Evolutionary conservation across 2,113 vertebrate genomes (phyloP).

Genomic region (Corythornis madagascariensis): DNA sequence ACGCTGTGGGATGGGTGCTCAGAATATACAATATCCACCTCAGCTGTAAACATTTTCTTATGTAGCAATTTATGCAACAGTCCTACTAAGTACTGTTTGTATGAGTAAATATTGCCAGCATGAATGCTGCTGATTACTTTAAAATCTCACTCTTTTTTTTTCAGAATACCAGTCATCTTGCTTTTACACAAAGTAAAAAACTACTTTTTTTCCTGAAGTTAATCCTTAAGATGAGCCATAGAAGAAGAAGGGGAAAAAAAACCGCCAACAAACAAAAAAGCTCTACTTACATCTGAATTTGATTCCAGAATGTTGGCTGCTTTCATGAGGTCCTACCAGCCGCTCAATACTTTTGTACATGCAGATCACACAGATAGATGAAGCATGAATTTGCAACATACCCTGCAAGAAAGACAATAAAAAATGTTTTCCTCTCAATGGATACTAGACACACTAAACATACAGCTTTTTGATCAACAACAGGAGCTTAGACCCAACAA

Average conservation of each 20-base stretch:
- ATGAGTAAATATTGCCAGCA: not conserved
- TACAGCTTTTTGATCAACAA: too few species aligned
- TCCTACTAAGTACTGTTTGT: not conserved
- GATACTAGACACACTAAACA: not conserved
- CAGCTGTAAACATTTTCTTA: not conserved
- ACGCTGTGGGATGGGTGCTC: not conserved
- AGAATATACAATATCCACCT: not conserved
- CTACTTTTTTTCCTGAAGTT: not conserved
- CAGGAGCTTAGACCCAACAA: not conserved
- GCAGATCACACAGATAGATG: not conserved
- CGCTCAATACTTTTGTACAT: not conserved
- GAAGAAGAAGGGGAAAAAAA: not conserved
- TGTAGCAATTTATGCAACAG: not conserved
- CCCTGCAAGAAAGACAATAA: not conserved
- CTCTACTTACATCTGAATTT: not conserved
- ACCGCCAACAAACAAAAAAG: rapidly evolving
- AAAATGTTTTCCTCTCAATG: not conserved
- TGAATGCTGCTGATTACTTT: not conserved
- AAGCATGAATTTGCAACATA: not conserved
- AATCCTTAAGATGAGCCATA: not conserved
- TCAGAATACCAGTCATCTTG: not conserved
- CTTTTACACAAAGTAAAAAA: not conserved
- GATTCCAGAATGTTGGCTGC: not conserved
- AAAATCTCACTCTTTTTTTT: not conserved
- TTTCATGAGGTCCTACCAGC: not conserved